Percentiles rank a stretch among this genome's conserved stretches.
These are phyloP conservation scores for Rhagologus leucostigma DNA, from an alignment of 2,113 vertebrate species.

Conservation along the genomic window DNA sequence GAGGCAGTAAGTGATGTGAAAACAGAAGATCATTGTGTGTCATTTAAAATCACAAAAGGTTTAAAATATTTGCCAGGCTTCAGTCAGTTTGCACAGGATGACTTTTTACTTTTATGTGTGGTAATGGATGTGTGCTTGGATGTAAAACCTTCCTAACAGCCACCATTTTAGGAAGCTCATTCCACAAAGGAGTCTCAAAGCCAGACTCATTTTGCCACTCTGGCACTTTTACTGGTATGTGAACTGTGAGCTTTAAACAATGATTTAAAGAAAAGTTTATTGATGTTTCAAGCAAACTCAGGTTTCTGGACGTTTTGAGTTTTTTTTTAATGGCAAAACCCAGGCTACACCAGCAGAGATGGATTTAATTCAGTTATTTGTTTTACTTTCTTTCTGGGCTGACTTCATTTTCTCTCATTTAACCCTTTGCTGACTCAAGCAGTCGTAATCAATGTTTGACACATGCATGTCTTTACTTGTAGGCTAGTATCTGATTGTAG, in stretches of 20 bases:
- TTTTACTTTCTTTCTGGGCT: not conserved
- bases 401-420: not conserved
- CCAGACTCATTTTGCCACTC: not conserved
- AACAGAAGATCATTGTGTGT: not conserved
- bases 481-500: not conserved
- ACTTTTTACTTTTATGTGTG: not conserved
- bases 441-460: not conserved
- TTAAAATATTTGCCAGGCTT: not conserved
- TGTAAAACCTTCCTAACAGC: conserved; percentile 22
- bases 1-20: not conserved
- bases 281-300: not conserved
- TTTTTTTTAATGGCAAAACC: not conserved
- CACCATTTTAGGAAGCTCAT: not conserved
- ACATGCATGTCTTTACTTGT: not conserved
- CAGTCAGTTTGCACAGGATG: not conserved
- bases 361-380: not conserved
- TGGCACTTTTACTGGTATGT: not conserved
- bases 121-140: not conserved
- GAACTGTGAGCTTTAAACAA: not conserved
- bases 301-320: not conserved
- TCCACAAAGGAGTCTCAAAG: conserved; percentile 6
- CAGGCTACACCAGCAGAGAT: not conserved
- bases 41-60: not conserved
- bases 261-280: conserved; percentile 19
- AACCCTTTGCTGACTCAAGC: not conserved